Evolutionary conservation across 23 tunicate genomes (phyloP), one percentile per base, ranked within the genome.

Genomic region (Trididemnum nubilum): DNA sequence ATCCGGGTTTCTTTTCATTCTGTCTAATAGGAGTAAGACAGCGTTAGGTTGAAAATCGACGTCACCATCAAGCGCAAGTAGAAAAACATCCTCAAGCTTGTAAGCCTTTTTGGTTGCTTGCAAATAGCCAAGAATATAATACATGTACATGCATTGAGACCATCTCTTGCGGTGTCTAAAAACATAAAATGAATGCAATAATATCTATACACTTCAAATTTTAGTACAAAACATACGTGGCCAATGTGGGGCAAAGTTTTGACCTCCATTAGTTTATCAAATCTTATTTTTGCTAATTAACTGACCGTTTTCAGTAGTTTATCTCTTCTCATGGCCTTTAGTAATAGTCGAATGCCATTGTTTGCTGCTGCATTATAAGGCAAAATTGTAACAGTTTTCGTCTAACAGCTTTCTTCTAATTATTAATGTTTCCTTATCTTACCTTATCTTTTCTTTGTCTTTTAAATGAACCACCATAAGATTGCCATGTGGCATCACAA

Each of bases 81-180:
- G 61, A 63, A 87, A 96, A 12, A 87, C 78, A 38, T 92, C 88
- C 39, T 96, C 97, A 44, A 77, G 73, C 31, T 89, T 86, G 72
- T 76, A 77, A 3, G 85, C 51, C 66, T 90, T 90, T 74, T 95
- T 95, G 2, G 81, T 63, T 54, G 84, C 69, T 78, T 82, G 88
- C n/a, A 95, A 65, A 54, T 85, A 96, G 40, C 99, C 99, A 34
- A 96, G 91, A 64, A 96, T 79, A 74, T 96, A 96, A 79, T 96
- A 96, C 89, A 96, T 79, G 92, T 96, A 96, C 99, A 96, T 96
- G 88, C 94, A 89, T 51, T 95, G 99, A 0, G 95, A 89, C 99
- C 99, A 95, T 1, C 99, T 92, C 70, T 95, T 95, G 28, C 99
- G 71, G 26, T 90, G 94, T 81, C 94, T 89, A 66, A 19, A 44